Conservation (phyloP, 2,888 invertebrate genomes). For the Lamellibrachia satsuma region DNA sequence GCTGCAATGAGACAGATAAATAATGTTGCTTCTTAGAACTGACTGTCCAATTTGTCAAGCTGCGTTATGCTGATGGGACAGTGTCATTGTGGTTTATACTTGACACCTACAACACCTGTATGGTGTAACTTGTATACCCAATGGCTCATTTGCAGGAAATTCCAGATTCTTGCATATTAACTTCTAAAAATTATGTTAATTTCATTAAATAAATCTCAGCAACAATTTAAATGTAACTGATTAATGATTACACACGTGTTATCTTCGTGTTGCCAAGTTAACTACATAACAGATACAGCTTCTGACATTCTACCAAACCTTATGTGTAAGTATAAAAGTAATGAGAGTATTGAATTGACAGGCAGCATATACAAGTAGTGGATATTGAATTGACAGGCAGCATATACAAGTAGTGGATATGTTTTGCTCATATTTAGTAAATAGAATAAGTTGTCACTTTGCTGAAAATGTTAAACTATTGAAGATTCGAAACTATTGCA, state of each 20-base stretch:
- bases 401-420: background rate
- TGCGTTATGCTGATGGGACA: background rate
- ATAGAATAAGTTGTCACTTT: background rate
- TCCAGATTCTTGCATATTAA: no score
- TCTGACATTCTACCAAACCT: no score
- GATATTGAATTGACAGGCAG: background rate
- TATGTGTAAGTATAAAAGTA: no score
- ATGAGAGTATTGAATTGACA: background rate
- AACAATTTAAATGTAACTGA: no score
- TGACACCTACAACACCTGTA: background rate
- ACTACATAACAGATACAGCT: no score
- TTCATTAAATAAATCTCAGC: no score
- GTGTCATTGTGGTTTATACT: background rate
- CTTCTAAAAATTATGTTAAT: no score
- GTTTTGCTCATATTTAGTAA: background rate
- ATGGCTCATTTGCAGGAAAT: background rate
- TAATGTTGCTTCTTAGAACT: background rate
- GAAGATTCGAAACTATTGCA: background rate
- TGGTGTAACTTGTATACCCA: background rate
- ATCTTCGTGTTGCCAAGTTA: no score
- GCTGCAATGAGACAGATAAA: background rate
- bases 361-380: background rate
- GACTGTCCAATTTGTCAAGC: background rate
- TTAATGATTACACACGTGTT: no score
- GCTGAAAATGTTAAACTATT: background rate